Evolutionary conservation across 2,797 vertebrate species (phyloP).

Genomic region (Anguilla megastoma): DNA sequence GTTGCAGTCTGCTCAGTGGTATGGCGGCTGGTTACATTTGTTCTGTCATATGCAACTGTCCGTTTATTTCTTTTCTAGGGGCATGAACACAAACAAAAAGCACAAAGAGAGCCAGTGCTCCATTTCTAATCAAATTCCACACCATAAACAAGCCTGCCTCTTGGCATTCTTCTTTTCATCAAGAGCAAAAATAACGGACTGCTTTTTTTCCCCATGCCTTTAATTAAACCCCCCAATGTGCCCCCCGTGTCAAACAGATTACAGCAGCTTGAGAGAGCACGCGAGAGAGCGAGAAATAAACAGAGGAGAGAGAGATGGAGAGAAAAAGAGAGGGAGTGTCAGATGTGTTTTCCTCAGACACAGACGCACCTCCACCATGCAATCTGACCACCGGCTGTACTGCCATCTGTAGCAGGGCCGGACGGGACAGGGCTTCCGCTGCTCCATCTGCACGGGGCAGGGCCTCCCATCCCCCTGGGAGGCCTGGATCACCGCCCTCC

Average conservation of each 20-base stretch:
- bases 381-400: slow-evolving; percentile 88
- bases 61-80: neutral
- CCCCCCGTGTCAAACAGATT: neutral
- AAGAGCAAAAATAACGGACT: neutral
- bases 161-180: slow-evolving; percentile 1
- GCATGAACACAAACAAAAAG: neutral
- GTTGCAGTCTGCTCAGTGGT: neutral
- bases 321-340: neutral
- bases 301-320: neutral
- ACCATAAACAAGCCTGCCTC: slow-evolving; percentile 15
- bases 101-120: neutral
- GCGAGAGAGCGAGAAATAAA: slow-evolving; percentile 21
- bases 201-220: neutral
- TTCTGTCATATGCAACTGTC: neutral
- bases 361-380: slow-evolving; percentile 83
- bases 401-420: slow-evolving; percentile 93
- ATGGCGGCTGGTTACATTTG: neutral
- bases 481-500: slow-evolving; percentile 81
- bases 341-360: neutral
- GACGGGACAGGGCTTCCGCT: slow-evolving; percentile 94
- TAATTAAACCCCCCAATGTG: neutral
- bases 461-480: slow-evolving; percentile 95
- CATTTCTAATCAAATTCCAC: neutral
- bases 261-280: slow-evolving; percentile 30
- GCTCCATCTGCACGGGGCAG: slow-evolving; percentile 86